phyloP scores from a whole-genome alignment of 1,140 invertebrate genomes.

The Hyles euphorbiae region DNA sequence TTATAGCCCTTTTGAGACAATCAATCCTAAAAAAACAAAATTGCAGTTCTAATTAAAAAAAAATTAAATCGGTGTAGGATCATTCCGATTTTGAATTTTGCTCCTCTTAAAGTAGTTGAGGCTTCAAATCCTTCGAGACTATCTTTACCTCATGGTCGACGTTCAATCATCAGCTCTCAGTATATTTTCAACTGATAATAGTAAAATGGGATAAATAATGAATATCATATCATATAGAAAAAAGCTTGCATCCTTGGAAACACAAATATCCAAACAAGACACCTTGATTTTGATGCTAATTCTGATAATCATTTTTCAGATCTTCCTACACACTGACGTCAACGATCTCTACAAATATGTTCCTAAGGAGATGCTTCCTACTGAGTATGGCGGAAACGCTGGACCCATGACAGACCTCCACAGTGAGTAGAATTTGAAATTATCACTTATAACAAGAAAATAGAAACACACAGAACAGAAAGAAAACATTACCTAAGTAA shows the following conservation, averaged over 20 bases:
- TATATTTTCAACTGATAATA: no score
- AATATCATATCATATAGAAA: no score
- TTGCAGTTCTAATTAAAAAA: neutral
- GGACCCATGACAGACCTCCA: slow-evolving; percentile 83
- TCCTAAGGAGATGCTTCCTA: slow-evolving; percentile 85
- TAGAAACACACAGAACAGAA: neutral
- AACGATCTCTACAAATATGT: slow-evolving; percentile 85
- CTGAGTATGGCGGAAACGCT: slow-evolving; percentile 87
- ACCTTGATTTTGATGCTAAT: neutral
- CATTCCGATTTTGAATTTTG: neutral
- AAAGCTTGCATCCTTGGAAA: no score
- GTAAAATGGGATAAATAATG: no score
- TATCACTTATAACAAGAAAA: neutral
- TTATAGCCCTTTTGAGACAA: neutral
- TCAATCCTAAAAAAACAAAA: slow-evolving; percentile 1
- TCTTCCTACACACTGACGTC: slow-evolving; percentile 84
- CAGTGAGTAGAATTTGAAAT: slow-evolving; percentile 64
- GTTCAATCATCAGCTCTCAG: no score
- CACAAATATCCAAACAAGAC: no score
- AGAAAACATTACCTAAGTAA: neutral
- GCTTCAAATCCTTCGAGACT: neutral
- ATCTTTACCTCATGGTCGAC: no score
- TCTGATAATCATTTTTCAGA: slow-evolving; percentile 48
- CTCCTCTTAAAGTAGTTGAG: neutral
- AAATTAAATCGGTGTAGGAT: neutral